phyloP scores from a whole-genome alignment of 2,888 invertebrate genomes.

The Iselma pallidipennis region DNA sequence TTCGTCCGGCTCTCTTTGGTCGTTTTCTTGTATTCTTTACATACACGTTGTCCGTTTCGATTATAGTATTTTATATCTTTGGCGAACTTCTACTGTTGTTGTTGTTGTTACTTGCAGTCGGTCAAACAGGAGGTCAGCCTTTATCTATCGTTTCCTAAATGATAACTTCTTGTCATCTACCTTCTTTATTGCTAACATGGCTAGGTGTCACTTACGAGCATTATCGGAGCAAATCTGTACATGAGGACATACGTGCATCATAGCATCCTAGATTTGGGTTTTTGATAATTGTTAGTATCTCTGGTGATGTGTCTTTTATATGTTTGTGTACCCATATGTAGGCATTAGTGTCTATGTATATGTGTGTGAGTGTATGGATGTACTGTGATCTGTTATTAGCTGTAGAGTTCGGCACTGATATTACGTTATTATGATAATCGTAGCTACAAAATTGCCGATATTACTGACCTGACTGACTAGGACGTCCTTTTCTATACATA shows the following conservation, averaged over 20 bases:
- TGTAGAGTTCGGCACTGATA: constrained; percentile 37
- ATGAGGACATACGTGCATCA: too few relatives aligned
- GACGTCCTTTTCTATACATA: not conserved
- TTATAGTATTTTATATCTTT: constrained; percentile 31
- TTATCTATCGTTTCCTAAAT: not conserved
- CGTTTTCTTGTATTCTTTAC: not conserved
- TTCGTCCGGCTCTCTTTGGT: too few relatives aligned
- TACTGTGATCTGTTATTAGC: constrained; percentile 33
- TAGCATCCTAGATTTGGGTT: too few relatives aligned
- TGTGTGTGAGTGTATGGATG: not conserved
- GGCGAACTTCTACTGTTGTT: constrained; percentile 23
- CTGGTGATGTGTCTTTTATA: not conserved
- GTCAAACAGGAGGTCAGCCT: not conserved
- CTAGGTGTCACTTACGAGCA: too few relatives aligned
- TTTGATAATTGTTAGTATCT: too few relatives aligned
- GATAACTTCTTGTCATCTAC: too few relatives aligned
- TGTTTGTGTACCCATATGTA: not conserved
- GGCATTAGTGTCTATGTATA: too few relatives aligned
- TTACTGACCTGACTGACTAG: constrained; percentile 38
- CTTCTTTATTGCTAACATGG: too few relatives aligned
- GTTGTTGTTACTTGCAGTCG: not conserved
- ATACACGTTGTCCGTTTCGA: constrained; percentile 20
- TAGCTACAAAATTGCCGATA: constrained; percentile 42
- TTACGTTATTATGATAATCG: constrained; percentile 49
- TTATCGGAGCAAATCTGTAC: too few relatives aligned